Evolutionary conservation across 2,888 invertebrate genomes (phyloP).

Genomic region (Endotricha flammealis): DNA sequence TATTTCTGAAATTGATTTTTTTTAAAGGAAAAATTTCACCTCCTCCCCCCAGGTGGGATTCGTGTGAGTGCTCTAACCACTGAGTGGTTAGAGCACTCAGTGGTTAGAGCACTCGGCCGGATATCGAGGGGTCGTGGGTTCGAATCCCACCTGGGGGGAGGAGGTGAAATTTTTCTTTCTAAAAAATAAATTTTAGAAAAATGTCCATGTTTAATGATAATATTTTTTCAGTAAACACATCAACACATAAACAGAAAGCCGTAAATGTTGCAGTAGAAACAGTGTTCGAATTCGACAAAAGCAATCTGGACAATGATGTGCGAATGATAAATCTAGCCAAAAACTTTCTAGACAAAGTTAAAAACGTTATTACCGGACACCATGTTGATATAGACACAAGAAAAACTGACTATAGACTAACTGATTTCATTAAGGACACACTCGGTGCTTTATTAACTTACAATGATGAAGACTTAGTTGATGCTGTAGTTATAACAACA

Average conservation of each 20-base stretch:
- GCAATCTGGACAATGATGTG: background rate
- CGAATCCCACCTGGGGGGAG: too few relatives aligned
- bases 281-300: background rate
- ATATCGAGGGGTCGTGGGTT: too few relatives aligned
- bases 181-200: too few relatives aligned
- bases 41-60: too few relatives aligned
- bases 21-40: too few relatives aligned
- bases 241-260: background rate
- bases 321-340: background rate
- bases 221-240: background rate
- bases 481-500: background rate
- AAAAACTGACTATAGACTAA: background rate
- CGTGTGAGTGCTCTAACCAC: too few relatives aligned
- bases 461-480: background rate
- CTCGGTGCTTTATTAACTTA: background rate
- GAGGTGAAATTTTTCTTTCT: too few relatives aligned
- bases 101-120: too few relatives aligned
- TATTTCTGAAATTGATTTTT: too few relatives aligned
- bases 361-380: background rate
- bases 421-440: background rate
- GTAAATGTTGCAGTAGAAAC: background rate
- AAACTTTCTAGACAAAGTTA: background rate
- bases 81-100: too few relatives aligned
- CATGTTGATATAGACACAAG: background rate
- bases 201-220: too few relatives aligned